Evolutionary conservation across 2,888 invertebrate genomes (phyloP), one percentile per base, ranked within the genome.

Genomic region (Archips crataeganus): DNA sequence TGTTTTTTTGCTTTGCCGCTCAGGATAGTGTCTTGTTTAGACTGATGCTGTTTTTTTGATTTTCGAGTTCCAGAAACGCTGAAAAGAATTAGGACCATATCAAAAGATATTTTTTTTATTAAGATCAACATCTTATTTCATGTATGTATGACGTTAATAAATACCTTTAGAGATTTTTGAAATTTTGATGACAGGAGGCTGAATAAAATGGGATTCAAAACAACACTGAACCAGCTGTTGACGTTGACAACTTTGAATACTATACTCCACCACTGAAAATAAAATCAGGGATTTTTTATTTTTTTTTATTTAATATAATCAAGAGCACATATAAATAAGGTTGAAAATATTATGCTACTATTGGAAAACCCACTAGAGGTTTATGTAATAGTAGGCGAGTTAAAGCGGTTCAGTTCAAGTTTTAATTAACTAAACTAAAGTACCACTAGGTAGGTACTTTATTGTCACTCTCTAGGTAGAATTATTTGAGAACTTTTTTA

Each of bases 121-220:
- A 23, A 10, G 45, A 42, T 42, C 45, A 45, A 11, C 2, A 3
- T 11, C 11, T 49, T 13, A 49, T 13, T 49, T n/a, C 0, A n/a
- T 49, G 5, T 4, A n/a, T 49, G 13, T n/a, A 49, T 39, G 39
- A 6, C 6, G 49, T 49, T 23, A 15, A 9, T 54, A 54, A 32
- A 6, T 54, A 75, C 70, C 68, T 71, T 75, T 10, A 63, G 36
- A 45, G 72, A 54, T 45, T 36, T 47, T 49, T 67, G 65, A 42
- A 72, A 72, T 54, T 72, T 72, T 8, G 54, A 51, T 9, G 72
- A 72, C 67, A 72, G 68, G 39, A 72, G 45, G 51, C 72, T 72
- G 54, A 67, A 72, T 42, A 72, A 34, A 32, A 72, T 54, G 1
- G 72, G 72, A 45, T 72, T 72, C 15, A 72, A 15, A n/a, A 62